Evolutionary conservation across 2,888 invertebrate genomes (phyloP).

Genomic region (Muschampia plurimacula): DNA sequence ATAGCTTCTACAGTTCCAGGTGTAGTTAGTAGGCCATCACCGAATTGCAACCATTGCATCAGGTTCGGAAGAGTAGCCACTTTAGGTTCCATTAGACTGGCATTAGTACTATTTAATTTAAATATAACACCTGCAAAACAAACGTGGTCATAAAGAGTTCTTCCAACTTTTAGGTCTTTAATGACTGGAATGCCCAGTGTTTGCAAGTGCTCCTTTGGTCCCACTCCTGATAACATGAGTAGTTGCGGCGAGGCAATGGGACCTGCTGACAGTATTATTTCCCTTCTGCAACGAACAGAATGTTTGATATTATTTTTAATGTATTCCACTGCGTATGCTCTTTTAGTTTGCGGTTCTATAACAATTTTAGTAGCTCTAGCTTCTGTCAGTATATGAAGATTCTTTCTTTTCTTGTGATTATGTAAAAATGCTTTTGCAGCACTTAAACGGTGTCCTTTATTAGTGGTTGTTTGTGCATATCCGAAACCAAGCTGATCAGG

Average conservation of each 20-base stretch:
- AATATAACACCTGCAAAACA: slow-evolving; percentile 83
- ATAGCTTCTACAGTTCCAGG: slow-evolving; percentile 89
- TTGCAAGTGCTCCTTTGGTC: slow-evolving; percentile 84
- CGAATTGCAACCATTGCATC: slow-evolving; percentile 77
- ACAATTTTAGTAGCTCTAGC: slow-evolving; percentile 72
- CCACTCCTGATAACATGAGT: slow-evolving; percentile 94
- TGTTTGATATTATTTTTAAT: slow-evolving; percentile 80
- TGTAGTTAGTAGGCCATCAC: slow-evolving; percentile 84
- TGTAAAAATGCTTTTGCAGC: slow-evolving; percentile 89
- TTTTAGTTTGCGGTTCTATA: slow-evolving; percentile 84
- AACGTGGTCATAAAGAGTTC: slow-evolving; percentile 87
- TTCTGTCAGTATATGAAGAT: slow-evolving; percentile 84
- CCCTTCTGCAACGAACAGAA: slow-evolving; percentile 88
- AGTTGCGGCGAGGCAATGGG: slow-evolving; percentile 95
- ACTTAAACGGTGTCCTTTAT: slow-evolving; percentile 88
- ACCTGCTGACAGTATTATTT: slow-evolving; percentile 94
- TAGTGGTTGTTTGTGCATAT: slow-evolving; percentile 80
- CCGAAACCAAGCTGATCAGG: slow-evolving; percentile 87
- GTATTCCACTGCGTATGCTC: slow-evolving; percentile 90
- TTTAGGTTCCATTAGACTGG: slow-evolving; percentile 72
- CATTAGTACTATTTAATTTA: slow-evolving; percentile 72
- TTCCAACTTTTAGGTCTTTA: slow-evolving; percentile 88
- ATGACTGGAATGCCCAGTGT: slow-evolving; percentile 86
- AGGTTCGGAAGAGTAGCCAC: slow-evolving; percentile 72
- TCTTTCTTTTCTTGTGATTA: slow-evolving; percentile 86